Base-by-base conservation (phyloP, 2,888 invertebrate genomes). In the Campopleginae sp. region DNA sequence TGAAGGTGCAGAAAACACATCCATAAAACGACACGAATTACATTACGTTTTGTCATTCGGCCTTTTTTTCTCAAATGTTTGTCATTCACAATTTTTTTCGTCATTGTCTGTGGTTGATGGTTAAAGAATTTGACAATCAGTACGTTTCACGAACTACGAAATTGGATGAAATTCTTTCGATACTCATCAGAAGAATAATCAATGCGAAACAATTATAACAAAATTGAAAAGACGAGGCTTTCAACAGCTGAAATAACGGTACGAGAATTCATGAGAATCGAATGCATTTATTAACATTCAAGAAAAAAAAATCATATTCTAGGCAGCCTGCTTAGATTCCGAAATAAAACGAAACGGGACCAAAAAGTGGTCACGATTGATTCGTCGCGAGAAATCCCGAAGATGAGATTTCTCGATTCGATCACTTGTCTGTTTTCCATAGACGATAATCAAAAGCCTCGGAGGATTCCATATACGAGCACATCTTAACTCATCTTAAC, bases 291-390 rank as follows among this genome's bases (percentile, higher is more conserved):
- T 75, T 75, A 79, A 44, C 6, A 44, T n/a, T n/a, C 2, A 44
- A 61, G 14, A 74, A 31, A 6, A 48, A 46, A 46, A 54, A 46
- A 78, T 77, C 77, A 80, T 84, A 80, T 84, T 80, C 17, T 51
- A 65, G 51, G 61, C 48, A 72, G 61, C 76, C 72, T 71, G 19
- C 27, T 72, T 1, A 72, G 61, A 68, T 72, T 46, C 58, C 68
- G 31, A 66, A n/a, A n/a, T 58, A 68, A 79, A 19, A 66, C 61
- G 71, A 72, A 48, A 61, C 17, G 23, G 54, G 23, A 10, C 23
- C 14, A 42, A 42, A 31, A 14, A 14, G 8, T 54, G 12, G 66
- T 33, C 51, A 31, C 23, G 12, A 54, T 27, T 23, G 0, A 12
- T 27, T 58, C 14, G 27, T 27, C 58, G 6, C 14, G 27, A 12